Base-by-base conservation (phyloP, 2,888 invertebrate species). In the Parasteatoda lunata region DNA sequence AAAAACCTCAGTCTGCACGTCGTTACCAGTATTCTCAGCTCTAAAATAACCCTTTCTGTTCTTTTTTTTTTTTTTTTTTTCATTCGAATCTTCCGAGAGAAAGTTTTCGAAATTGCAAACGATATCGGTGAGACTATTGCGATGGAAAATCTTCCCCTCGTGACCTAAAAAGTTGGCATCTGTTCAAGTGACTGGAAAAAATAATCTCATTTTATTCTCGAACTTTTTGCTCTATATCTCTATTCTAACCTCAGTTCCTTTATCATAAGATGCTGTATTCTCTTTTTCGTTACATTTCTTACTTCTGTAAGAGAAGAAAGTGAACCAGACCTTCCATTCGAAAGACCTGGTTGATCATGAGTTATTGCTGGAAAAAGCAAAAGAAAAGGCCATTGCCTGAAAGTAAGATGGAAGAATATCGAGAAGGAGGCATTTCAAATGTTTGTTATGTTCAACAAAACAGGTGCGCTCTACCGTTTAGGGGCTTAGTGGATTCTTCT, bases 281-380 rank as follows among this genome's bases (percentile, higher is more conserved):
- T 49, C 70, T 69, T 75, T 68, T 82, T 72, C 52, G n/a, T 5
- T 77, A 7, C n/a, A 15, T 11, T 64, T 65, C 65, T 71, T 51
- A 49, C 45, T 69, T 45, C n/a, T 48, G 47, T 49, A 15, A 52
- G 30, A 72, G 30, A 47, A 11, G 47, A 59, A 48, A 51, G 77
- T 49, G 71, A 73, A 52, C 5, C n/a, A 15, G 65, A 54, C 51
- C 73, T 52, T 59, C 65, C 84, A 65, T 80, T 80, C 80, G 71
- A 71, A 77, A 86, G 80, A 80, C 72, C 73, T 69, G 82, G 69
- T 82, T 64, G 86, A 77, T 82, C 81, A 77, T 87, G 82, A 87
- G 81, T 87, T 87, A 87, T 87, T 81, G 86, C 81, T 64, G 15
- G 48, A 65, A 69, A 81, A 69, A 81, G 85, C 71, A 86, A 48